phyloP scores from a whole-genome alignment of 2,888 invertebrate genomes.

The Troglohyphantes excavatus region DNA sequence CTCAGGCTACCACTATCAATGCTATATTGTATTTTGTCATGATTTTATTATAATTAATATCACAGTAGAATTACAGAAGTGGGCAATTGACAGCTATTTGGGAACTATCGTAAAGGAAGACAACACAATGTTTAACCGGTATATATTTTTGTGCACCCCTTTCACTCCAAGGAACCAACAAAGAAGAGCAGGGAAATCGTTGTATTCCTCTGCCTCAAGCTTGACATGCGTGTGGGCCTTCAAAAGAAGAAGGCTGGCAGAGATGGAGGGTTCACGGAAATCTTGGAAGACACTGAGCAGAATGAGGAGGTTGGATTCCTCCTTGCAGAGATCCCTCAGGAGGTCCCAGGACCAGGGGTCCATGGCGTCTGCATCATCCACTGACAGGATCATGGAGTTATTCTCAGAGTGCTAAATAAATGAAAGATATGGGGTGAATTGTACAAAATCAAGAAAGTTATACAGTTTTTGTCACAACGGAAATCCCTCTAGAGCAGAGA shows the following conservation, averaged over 20 bases:
- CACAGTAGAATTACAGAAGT: too few species aligned
- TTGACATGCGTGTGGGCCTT: slow-evolving; percentile 38
- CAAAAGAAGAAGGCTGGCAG: not conserved
- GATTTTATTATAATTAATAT: too few species aligned
- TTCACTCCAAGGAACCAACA: slow-evolving; percentile 45
- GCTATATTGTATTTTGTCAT: too few species aligned
- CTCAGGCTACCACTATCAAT: too few species aligned
- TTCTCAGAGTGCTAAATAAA: not conserved
- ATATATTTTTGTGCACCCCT: slow-evolving; percentile 30
- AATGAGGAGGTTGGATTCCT: not conserved
- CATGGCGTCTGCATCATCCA: slow-evolving; percentile 86
- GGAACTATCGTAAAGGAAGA: not conserved
- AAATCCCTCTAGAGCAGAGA: too few species aligned
- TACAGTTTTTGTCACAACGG: too few species aligned
- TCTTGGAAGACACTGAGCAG: not conserved
- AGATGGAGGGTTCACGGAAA: slow-evolving; percentile 7
- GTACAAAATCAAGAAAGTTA: too few species aligned
- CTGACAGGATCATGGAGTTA: slow-evolving; percentile 82
- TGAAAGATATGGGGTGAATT: too few species aligned
- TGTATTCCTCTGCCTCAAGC: not conserved
- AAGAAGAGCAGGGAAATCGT: not conserved
- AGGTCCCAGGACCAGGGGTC: slow-evolving; percentile 83
- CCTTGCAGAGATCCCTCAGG: slow-evolving; percentile 78
- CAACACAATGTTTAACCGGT: slow-evolving; percentile 8
- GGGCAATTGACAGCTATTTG: not conserved